These are phyloP conservation scores for Pionites leucogaster DNA, from an alignment of 2,113 vertebrate species.

Conservation along the genomic window DNA sequence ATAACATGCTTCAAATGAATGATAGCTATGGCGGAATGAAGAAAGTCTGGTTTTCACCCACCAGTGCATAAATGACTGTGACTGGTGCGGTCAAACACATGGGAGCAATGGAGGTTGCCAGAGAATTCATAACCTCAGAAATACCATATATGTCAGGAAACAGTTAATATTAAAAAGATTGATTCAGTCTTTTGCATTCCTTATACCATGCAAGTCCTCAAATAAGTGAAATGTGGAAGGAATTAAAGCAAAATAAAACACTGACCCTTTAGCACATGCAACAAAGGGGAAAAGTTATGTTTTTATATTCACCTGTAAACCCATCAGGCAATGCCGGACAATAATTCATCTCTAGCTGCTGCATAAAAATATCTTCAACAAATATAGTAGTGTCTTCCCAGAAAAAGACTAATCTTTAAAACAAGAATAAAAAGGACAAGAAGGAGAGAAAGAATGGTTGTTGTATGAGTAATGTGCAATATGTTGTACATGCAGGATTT, in stretches of 20 bases:
- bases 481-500: not conserved
- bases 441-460: not conserved
- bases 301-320: conserved; percentile 1
- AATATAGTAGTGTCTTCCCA: not conserved
- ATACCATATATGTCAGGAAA: not conserved
- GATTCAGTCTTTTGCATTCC: not conserved
- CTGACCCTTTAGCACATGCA: not conserved
- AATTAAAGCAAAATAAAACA: not conserved
- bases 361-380: conserved; percentile 6
- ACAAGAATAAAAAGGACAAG: conserved; percentile 12
- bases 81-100: not conserved
- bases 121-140: not conserved
- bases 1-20: not conserved
- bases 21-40: not conserved
- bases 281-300: not conserved
- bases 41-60: not conserved
- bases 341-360: conserved; percentile 16
- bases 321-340: not conserved
- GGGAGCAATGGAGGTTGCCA: not conserved
- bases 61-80: not conserved
- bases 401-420: conserved; percentile 16
- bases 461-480: not conserved
- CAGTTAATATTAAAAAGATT: not conserved
- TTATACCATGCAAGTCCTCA: not conserved
- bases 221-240: not conserved